Conservation (phyloP, 2,888 invertebrate genomes). For the Serripes groenlandicus region DNA sequence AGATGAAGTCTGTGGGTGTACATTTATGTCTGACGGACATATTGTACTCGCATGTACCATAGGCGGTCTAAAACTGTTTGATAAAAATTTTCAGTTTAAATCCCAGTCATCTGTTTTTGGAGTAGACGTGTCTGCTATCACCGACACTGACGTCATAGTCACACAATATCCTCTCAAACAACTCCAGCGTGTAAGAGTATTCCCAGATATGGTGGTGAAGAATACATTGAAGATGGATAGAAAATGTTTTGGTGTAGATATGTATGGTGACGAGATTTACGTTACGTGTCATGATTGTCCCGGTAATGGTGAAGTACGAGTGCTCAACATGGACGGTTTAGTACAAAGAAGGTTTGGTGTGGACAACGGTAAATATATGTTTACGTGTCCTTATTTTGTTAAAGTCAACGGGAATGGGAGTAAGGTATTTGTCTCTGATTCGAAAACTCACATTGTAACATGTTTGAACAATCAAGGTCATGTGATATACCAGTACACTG, state of each 20-base stretch:
- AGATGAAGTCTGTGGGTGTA: background rate
- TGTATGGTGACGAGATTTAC: slow-evolving; percentile 11
- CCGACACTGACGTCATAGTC: background rate
- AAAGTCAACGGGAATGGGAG: background rate
- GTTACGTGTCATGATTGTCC: slow-evolving; percentile 4
- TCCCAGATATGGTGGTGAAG: background rate
- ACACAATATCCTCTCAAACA: background rate
- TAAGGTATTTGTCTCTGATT: slow-evolving; percentile 1
- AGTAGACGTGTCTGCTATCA: background rate
- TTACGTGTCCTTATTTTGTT: background rate
- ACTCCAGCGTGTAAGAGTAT: background rate
- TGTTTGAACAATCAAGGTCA: background rate
- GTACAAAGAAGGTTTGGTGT: background rate
- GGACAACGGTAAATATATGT: background rate
- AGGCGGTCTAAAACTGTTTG: background rate
- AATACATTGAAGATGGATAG: background rate
- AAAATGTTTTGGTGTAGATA: slow-evolving; percentile 4
- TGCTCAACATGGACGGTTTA: slow-evolving; percentile 1
- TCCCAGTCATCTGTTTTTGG: background rate
- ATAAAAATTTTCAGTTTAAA: background rate
- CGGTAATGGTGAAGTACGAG: slow-evolving; percentile 5
- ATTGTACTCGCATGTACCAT: background rate
- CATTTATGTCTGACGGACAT: slow-evolving; percentile 9
- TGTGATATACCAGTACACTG: background rate
- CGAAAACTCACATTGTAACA: background rate